Conservation (phyloP, 1,140 invertebrate genomes). For the Drosophila mayri region DNA sequence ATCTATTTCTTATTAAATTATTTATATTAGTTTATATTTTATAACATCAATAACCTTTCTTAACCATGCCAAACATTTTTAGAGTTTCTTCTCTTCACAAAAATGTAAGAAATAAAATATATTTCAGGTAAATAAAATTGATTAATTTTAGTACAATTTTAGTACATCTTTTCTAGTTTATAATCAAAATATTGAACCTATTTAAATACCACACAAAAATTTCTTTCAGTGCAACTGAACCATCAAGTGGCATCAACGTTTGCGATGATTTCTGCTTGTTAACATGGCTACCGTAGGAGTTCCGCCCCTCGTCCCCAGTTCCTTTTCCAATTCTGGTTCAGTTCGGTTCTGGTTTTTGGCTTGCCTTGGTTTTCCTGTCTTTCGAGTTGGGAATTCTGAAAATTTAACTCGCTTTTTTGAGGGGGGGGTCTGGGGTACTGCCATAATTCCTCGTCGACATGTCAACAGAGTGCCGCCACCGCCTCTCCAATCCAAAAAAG, state of each 20-base stretch:
- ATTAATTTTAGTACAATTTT: too few species aligned
- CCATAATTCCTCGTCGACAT: constrained; percentile 80
- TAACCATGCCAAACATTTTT: too few species aligned
- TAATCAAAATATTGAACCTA: too few species aligned
- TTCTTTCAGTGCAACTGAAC: constrained; percentile 22
- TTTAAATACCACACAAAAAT: rapidly evolving
- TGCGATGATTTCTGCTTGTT: constrained; percentile 83
- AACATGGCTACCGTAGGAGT: constrained; percentile 76
- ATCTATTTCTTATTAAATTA: too few species aligned
- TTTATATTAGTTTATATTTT: too few species aligned
- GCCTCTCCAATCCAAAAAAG: constrained; percentile 42
- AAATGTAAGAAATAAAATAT: too few species aligned
- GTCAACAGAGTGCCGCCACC: constrained; percentile 67
- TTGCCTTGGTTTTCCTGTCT: constrained; percentile 66
- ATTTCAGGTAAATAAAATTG: too few species aligned
- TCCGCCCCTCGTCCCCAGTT: not conserved
- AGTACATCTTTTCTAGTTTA: too few species aligned
- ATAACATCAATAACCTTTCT: too few species aligned
- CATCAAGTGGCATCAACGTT: constrained; percentile 79
- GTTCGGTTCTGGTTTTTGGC: constrained; percentile 21
- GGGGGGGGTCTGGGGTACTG: constrained; percentile 20
- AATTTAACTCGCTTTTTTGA: constrained; percentile 73
- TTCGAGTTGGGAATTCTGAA: constrained; percentile 83
- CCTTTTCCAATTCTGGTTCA: constrained; percentile 17
- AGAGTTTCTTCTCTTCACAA: too few species aligned